Evolutionary conservation across 2,888 invertebrate species (phyloP), one percentile per base, ranked within the genome.

Genomic region (Lacanobia oleracea): DNA sequence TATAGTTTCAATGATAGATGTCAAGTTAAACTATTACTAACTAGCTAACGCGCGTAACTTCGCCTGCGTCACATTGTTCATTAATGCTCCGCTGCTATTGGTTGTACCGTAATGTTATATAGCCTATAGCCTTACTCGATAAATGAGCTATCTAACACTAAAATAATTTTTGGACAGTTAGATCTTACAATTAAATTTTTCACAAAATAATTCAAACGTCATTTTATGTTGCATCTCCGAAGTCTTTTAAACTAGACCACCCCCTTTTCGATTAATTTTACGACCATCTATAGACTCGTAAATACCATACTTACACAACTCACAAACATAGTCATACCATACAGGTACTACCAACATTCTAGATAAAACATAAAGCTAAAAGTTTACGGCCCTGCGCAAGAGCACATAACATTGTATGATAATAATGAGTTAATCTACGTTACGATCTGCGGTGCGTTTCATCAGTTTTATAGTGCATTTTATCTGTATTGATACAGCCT

Each of bases 391-490:
- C 16, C 27, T 85, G 82, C 87, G 85, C 85, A 81, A 68, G 76
- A 69, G 83, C 81, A 78, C 54, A 63, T 62, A 69, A 75, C 82
- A 83, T 79, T 79, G 75, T 73, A 72, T 75, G 73, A 77, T 81
- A 84, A 85, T 85, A 83, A 86, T 86, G 81, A 74, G 74, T 82
- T 76, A 77, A 74, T 82, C 87, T 81, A 77, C 67, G 72, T 77
- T 75, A 78, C 56, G 54, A 73, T 75, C 60, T 60, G 76, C 82
- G 77, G 69, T 67, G 67, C 62, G 59, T 75, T 81, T 83, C 79
- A 82, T 88, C 80, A 85, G 77, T 79, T 75, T 76, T 83, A 88
- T 86, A 45, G 62, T 40, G 66, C 56, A 68, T 77, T 27, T 66
- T 78, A 74, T 67, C 70, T 57, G 64, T 50, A 40, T 59, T 40